A percentile compares a stretch with the other conserved stretches of the same genome.
These are phyloP conservation scores for Xiphophorus couchianus DNA, from an alignment of 2,113 vertebrate species.

Conservation along the genomic window DNA sequence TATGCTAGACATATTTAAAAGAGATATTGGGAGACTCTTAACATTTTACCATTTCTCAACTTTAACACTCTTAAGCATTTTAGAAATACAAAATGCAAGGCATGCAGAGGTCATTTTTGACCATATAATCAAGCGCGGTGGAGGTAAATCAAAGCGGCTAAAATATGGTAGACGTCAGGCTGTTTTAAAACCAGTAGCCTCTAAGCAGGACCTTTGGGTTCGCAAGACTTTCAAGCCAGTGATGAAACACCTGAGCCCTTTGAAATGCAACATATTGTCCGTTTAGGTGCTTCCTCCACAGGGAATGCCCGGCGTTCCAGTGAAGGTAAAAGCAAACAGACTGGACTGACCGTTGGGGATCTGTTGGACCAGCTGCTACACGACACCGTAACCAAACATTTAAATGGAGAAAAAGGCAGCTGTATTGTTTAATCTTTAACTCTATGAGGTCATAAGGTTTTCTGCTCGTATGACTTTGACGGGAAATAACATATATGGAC, in stretches of 20 bases:
- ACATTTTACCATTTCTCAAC: too few relatives aligned
- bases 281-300: constrained; percentile 75
- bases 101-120: background rate
- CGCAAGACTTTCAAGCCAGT: background rate
- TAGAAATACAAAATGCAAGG: background rate
- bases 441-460: background rate
- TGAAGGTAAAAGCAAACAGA: constrained; percentile 87
- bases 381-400: constrained; percentile 89
- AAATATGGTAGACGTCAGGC: too few relatives aligned
- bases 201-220: background rate
- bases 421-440: background rate
- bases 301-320: constrained; percentile 83
- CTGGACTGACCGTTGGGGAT: constrained; percentile 78
- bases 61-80: background rate
- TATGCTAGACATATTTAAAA: background rate
- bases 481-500: background rate
- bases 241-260: background rate
- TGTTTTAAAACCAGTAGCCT: background rate
- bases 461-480: background rate
- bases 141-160: background rate
- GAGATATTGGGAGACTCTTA: too few relatives aligned
- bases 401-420: constrained; percentile 39
- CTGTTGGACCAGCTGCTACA: constrained; percentile 87
- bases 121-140: background rate
- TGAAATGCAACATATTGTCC: constrained; percentile 8